Percentiles rank a stretch among this genome's conserved stretches.
phyloP scores from a whole-genome alignment of 2,888 invertebrate species.

The Nomada fucata region DNA sequence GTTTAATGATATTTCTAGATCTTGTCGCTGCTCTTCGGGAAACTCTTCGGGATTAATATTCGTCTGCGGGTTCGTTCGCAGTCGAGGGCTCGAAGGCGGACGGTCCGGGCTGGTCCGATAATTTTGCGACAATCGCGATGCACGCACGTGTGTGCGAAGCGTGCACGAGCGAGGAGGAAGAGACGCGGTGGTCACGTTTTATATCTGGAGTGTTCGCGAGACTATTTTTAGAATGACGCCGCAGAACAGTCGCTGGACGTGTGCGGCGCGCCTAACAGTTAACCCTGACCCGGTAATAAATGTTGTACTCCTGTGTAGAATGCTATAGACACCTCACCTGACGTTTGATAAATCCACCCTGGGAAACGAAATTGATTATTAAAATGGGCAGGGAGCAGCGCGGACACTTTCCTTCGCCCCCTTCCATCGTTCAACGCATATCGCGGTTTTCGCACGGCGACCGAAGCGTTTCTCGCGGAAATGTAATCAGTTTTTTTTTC shows the following conservation, averaged over 20 bases:
- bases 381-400: not conserved
- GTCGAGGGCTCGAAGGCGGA: not conserved
- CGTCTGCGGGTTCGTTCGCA: too few relatives aligned
- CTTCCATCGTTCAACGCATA: too few relatives aligned
- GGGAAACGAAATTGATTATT: not conserved
- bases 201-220: constrained; percentile 77
- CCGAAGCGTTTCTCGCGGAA: too few relatives aligned
- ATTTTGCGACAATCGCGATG: not conserved
- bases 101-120: not conserved
- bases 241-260: constrained; percentile 73
- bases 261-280: constrained; percentile 80
- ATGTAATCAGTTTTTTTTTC: too few relatives aligned
- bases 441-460: too few relatives aligned
- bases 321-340: constrained; percentile 65
- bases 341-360: constrained; percentile 61
- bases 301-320: constrained; percentile 70
- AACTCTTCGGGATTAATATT: too few relatives aligned
- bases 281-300: constrained; percentile 83
- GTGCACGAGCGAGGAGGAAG: constrained; percentile 44
- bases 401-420: not conserved
- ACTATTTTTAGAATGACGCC: constrained; percentile 79
- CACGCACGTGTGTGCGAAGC: constrained; percentile 15
- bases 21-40: too few relatives aligned
- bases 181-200: constrained; percentile 73
- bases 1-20: too few relatives aligned